Base-by-base conservation (phyloP, 1,140 invertebrate genomes). In the Drosophila malerkotliana region DNA sequence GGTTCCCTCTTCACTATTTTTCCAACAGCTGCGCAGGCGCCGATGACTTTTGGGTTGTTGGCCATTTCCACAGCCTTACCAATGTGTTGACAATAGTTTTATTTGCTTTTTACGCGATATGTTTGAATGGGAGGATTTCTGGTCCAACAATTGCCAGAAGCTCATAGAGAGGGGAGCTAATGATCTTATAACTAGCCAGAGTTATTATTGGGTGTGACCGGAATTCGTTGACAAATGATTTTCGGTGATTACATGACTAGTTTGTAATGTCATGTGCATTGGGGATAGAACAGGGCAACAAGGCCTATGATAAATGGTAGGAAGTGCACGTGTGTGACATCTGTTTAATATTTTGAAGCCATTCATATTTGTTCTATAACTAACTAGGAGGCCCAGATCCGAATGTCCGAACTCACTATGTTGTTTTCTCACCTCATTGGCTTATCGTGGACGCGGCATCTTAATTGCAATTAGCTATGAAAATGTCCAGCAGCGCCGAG, bases 381-480 rank as follows among this genome's bases (percentile, higher is more conserved):
- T 47, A 8, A 10, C 8, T 37, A 37, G 0, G 12, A 37, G 12
- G 34, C 10, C 34, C 12, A 37, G 3, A 10, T 26, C 44, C 3
- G 10, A 48, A 24, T 12, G 4, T 18, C 26, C 10, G 15, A n/a
- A 55, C 18, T 15, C 72, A 66, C 77, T 81, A 51, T 32, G 80
- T 87, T 72, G 78, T 60, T 75, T 85, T 85, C 59, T 87, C 81
- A 85, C 81, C 81, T 85, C 48, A 61, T 56, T 62, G 30, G 74
- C n/a, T 44, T 85, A 85, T 85, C 81, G 52, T 1, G n/a, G 10
- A 34, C 44, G 39, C 54, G 54, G 55, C 82, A 85, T 85, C 81
- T 85, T 85, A 85, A 85, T 85, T 85, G 83, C 81, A 85, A 85
- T 85, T 87, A 85, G 81, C 82, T 78, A 88, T 78, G 74, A 75